These are phyloP conservation scores for Chalcosyrphus nemorum DNA, from an alignment of 2,888 invertebrate species.

Conservation along the genomic window DNA sequence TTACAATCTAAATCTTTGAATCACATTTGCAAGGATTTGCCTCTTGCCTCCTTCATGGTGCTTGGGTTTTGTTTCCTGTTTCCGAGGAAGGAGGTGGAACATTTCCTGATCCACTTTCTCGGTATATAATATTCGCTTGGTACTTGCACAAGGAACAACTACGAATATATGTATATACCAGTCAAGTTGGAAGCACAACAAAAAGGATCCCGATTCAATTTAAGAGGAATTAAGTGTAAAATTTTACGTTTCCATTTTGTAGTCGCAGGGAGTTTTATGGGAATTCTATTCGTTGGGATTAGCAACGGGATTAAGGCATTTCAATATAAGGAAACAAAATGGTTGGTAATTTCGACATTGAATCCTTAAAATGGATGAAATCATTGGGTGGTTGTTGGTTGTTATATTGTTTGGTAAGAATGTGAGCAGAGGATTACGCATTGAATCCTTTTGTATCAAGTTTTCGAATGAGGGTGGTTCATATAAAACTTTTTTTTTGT, in stretches of 20 bases:
- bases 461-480: background rate
- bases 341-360: conserved; percentile 72
- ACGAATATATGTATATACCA: too few species aligned
- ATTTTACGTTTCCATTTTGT: conserved; percentile 71
- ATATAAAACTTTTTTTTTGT: conserved; percentile 1
- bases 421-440: conserved; percentile 52
- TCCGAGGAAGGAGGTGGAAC: background rate
- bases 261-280: conserved; percentile 66
- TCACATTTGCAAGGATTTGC: conserved; percentile 72
- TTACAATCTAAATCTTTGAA: conserved; percentile 73
- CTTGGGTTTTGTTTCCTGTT: background rate
- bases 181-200: background rate
- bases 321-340: conserved; percentile 72
- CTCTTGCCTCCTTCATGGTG: conserved; percentile 27
- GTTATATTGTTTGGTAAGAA: conserved; percentile 53
- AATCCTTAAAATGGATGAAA: conserved; percentile 67
- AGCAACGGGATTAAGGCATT: conserved; percentile 73
- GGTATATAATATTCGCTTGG: conserved; percentile 48
- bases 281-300: conserved; percentile 69
- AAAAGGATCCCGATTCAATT: conserved; percentile 72
- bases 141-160: conserved; percentile 32
- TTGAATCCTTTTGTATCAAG: conserved; percentile 25
- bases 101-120: conserved; percentile 62
- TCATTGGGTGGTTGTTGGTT: conserved; percentile 71
- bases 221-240: conserved; percentile 73